Evolutionary conservation across 2,888 invertebrate species (phyloP).

Genomic region (Furcula furcula): DNA sequence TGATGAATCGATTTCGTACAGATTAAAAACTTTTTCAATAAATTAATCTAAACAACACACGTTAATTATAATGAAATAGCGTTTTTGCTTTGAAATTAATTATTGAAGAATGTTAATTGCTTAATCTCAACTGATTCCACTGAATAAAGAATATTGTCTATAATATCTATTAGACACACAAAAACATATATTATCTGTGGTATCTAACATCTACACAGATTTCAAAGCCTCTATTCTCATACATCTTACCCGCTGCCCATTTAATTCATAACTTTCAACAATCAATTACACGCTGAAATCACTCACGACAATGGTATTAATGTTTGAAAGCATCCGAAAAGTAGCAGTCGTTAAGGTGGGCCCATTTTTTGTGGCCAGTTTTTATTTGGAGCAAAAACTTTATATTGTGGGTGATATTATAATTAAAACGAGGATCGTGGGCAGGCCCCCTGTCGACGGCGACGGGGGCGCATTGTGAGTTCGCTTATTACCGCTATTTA

Average conservation of each 20-base stretch:
- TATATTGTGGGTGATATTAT: slow-evolving; percentile 76
- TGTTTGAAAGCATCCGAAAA: slow-evolving; percentile 43
- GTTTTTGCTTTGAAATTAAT: too few species aligned
- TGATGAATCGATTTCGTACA: too few species aligned
- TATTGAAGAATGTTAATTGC: too few species aligned
- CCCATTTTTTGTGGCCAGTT: slow-evolving; percentile 12
- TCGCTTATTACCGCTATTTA: slow-evolving; percentile 76
- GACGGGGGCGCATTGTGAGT: slow-evolving; percentile 70
- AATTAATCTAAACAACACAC: too few species aligned
- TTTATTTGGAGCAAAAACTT: not conserved
- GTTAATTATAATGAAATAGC: too few species aligned
- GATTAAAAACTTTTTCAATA: too few species aligned
- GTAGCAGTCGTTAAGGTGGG: slow-evolving; percentile 41
- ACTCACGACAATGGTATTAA: slow-evolving; percentile 35
- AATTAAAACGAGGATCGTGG: slow-evolving; percentile 71
- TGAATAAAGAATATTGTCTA: too few species aligned
- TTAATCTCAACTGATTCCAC: too few species aligned
- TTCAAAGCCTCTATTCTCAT: slow-evolving; percentile 26
- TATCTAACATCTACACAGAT: slow-evolving; percentile 5
- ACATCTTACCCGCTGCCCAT: slow-evolving; percentile 19
- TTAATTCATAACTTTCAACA: slow-evolving; percentile 23
- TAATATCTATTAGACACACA: too few species aligned
- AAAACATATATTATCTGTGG: too few species aligned
- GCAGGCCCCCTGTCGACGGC: slow-evolving; percentile 61
- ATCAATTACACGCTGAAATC: slow-evolving; percentile 32